Conservation (phyloP, 2,888 invertebrate species). For the Celastrina argiolus region DNA sequence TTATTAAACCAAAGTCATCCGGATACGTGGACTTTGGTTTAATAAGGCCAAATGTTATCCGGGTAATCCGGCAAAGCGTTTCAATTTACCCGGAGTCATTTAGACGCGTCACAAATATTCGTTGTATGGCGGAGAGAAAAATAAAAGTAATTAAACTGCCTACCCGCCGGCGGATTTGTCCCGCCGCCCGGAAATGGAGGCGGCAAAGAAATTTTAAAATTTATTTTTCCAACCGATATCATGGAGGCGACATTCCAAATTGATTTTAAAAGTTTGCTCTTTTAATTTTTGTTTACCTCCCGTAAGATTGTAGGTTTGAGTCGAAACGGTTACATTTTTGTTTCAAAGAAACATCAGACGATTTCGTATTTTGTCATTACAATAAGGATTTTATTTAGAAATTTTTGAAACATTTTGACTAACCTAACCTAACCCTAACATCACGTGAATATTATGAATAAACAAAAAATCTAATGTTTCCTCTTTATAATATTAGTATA, state of each 20-base stretch:
- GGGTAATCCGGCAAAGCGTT: slow-evolving; percentile 22
- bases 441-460: too few relatives aligned
- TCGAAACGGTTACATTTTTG: background rate
- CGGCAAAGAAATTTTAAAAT: slow-evolving; percentile 37
- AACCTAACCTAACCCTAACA: too few relatives aligned
- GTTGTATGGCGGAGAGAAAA: slow-evolving; percentile 41
- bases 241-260: slow-evolving; percentile 19
- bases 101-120: slow-evolving; percentile 40
- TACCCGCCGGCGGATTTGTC: slow-evolving; percentile 46
- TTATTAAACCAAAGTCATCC: background rate
- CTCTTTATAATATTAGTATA: too few relatives aligned
- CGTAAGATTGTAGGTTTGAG: background rate
- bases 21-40: too few relatives aligned
- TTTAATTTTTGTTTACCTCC: slow-evolving; percentile 7
- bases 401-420: too few relatives aligned
- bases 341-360: background rate
- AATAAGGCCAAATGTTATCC: too few relatives aligned
- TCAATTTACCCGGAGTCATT: slow-evolving; percentile 32
- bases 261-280: slow-evolving; percentile 23
- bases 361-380: too few relatives aligned
- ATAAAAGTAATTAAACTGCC: slow-evolving; percentile 59
- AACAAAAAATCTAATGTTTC: too few relatives aligned
- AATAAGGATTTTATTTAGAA: too few relatives aligned
- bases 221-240: slow-evolving; percentile 34
- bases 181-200: slow-evolving; percentile 37